phyloP scores from a whole-genome alignment of 2,888 invertebrate genomes.

The Drosophila neonasuta region DNA sequence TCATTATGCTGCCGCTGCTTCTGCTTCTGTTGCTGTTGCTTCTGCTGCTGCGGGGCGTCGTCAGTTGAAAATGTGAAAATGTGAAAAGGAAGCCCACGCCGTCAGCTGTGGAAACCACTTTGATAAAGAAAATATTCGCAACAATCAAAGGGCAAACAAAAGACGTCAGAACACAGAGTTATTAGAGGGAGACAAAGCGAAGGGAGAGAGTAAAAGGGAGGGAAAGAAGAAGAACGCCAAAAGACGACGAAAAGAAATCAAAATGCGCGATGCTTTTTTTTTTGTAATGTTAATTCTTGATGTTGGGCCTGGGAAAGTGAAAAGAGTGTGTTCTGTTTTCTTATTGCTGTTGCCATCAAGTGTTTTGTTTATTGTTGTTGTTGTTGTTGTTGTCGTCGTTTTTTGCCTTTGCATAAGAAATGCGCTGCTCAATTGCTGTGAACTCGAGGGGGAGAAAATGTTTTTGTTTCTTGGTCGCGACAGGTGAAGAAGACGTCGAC shows the following conservation, averaged over 20 bases:
- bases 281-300: slow-evolving; percentile 40
- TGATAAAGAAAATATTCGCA: slow-evolving; percentile 64
- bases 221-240: background rate
- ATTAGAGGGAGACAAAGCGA: background rate
- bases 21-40: slow-evolving; percentile 5
- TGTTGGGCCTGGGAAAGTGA: slow-evolving; percentile 35
- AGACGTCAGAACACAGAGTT: background rate
- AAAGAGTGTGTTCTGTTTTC: slow-evolving; percentile 15
- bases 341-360: slow-evolving; percentile 17
- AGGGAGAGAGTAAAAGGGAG: background rate
- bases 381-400: slow-evolving; percentile 13
- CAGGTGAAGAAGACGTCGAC: slow-evolving; percentile 31
- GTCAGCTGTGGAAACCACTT: slow-evolving; percentile 48
- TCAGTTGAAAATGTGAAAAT: slow-evolving; percentile 8
- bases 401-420: slow-evolving; percentile 51
- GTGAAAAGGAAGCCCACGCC: slow-evolving; percentile 20
- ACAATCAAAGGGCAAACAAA: slow-evolving; percentile 57
- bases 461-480: slow-evolving; percentile 44
- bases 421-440: slow-evolving; percentile 40
- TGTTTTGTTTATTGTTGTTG: slow-evolving; percentile 45
- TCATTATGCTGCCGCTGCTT: slow-evolving; percentile 35
- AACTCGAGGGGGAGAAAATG: slow-evolving; percentile 14
- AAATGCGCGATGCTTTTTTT: slow-evolving; percentile 44
- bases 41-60: slow-evolving; percentile 13
- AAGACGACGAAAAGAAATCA: slow-evolving; percentile 39